Evolutionary conservation across 2,888 invertebrate species (phyloP).

Genomic region (Epinotia demarniana): DNA sequence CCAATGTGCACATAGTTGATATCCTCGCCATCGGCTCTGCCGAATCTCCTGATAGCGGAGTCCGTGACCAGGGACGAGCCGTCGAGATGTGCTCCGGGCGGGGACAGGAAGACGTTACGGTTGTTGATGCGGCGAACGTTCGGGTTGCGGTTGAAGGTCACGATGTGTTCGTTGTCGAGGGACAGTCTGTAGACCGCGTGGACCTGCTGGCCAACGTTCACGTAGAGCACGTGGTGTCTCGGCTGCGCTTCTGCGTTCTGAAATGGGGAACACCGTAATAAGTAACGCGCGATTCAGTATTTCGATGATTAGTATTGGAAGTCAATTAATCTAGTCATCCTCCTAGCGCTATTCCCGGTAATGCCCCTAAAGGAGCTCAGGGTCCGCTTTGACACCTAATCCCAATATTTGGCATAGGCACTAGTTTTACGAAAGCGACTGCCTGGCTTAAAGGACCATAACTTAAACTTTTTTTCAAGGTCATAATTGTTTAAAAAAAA

Average conservation of each 20-base stretch:
- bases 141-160: background rate
- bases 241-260: slow-evolving; percentile 51
- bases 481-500: too few relatives aligned
- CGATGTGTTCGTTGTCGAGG: slow-evolving; percentile 35
- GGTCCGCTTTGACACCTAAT: too few relatives aligned
- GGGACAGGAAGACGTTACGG: slow-evolving; percentile 47
- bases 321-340: too few relatives aligned
- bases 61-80: slow-evolving; percentile 64
- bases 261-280: background rate
- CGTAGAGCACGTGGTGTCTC: slow-evolving; percentile 61
- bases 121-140: slow-evolving; percentile 42
- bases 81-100: slow-evolving; percentile 50
- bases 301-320: too few relatives aligned
- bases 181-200: slow-evolving; percentile 55
- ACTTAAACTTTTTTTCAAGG: too few relatives aligned
- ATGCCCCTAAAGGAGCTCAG: too few relatives aligned
- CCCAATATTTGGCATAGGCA: too few relatives aligned
- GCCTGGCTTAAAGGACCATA: too few relatives aligned
- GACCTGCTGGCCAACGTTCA: slow-evolving; percentile 60
- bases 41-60: slow-evolving; percentile 66
- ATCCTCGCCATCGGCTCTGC: slow-evolving; percentile 64
- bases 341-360: too few relatives aligned
- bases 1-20: slow-evolving; percentile 68
- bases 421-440: too few relatives aligned
- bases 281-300: too few relatives aligned